Evolutionary conservation across 1,140 invertebrate species (phyloP), one percentile per base, ranked within the genome.

Genomic region (Drosophila ananassae): DNA sequence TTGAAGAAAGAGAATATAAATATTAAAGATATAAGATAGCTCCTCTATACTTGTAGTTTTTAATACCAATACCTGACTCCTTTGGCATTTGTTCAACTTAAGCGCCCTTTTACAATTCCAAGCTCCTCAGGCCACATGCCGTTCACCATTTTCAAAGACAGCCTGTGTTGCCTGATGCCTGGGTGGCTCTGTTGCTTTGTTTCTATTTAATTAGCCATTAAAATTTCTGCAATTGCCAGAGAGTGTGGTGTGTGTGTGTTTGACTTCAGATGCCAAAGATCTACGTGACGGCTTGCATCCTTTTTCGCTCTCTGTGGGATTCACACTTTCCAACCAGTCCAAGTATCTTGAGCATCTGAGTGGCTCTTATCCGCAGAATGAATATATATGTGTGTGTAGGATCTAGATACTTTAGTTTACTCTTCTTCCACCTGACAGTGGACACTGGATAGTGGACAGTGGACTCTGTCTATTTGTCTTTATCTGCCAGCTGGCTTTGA

Each of bases 151-250:
- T 56, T 67, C 39, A 41, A 68, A 13, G 17, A 17, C 17, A 17
- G 17, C 17, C 17, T 17, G 17, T 17, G 17, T 17, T 17, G 22
- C 21, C 37, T 2, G 10, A 51, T 64, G 69, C 61, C 52, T 68
- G 69, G 51, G 53, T 67, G 63, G 41, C 63, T 50, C 32, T 66
- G 50, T 62, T 55, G 79, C 62, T 81, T 79, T 71, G 64, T 87
- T 76, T 81, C 82, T 89, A 87, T 87, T 87, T 87, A 87, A 87
- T 87, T 87, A 87, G 82, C 83, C 79, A 87, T 89, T 89, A 87
- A 89, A 87, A 76, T 80, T 71, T 78, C 58, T 76, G 25, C 48
- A 64, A 66, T 67, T 77, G 71, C 66, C 53, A 54, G 54, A 51
- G 48, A 46, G 54, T 2, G 12, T 41, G n/a, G 41, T 44, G 67